A percentile compares a stretch with the other conserved stretches of the same genome.
phyloP scores from a whole-genome alignment of 2,888 invertebrate species.

The Brassicogethes aeneus region DNA sequence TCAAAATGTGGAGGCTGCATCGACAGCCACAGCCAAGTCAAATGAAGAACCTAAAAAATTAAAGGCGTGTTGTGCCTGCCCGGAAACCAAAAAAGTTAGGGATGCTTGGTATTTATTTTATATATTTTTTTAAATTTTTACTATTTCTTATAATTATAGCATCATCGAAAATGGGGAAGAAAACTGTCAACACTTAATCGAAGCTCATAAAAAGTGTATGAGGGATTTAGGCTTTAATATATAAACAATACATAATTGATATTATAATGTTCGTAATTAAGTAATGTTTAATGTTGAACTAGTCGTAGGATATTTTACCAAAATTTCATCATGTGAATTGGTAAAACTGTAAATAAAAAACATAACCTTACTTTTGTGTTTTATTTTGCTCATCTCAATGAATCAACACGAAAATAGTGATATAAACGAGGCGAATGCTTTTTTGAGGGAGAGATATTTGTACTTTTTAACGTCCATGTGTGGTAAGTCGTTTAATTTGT shows the following conservation, averaged over 20 bases:
- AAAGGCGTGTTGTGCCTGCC: slow-evolving; percentile 95
- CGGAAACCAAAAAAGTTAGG: slow-evolving; percentile 83
- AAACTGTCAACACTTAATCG: slow-evolving; percentile 80
- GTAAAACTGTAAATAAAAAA: slow-evolving; percentile 3
- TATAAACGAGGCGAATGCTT: slow-evolving; percentile 21
- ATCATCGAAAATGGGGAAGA: slow-evolving; percentile 88
- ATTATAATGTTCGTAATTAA: too few species aligned
- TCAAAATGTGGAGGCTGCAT: slow-evolving; percentile 45
- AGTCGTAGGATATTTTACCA: too few species aligned
- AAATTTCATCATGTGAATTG: too few species aligned
- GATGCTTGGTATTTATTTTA: slow-evolving; percentile 70
- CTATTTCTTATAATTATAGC: slow-evolving; percentile 44
- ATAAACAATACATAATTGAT: slow-evolving; percentile 1
- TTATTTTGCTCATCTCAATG: not conserved
- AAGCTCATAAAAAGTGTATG: slow-evolving; percentile 97
- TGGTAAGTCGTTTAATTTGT: slow-evolving; percentile 20
- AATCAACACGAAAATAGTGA: not conserved
- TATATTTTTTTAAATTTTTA: slow-evolving; percentile 4
- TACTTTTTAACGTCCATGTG: slow-evolving; percentile 29
- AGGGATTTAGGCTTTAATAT: slow-evolving; percentile 85
- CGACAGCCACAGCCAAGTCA: slow-evolving; percentile 20
- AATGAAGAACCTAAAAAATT: slow-evolving; percentile 59
- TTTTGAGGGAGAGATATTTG: slow-evolving; percentile 31
- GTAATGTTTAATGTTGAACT: too few species aligned
- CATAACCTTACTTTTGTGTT: slow-evolving; percentile 5